Evolutionary conservation across 2,113 vertebrate genomes (phyloP).

Genomic region (Brevimyrus niger): DNA sequence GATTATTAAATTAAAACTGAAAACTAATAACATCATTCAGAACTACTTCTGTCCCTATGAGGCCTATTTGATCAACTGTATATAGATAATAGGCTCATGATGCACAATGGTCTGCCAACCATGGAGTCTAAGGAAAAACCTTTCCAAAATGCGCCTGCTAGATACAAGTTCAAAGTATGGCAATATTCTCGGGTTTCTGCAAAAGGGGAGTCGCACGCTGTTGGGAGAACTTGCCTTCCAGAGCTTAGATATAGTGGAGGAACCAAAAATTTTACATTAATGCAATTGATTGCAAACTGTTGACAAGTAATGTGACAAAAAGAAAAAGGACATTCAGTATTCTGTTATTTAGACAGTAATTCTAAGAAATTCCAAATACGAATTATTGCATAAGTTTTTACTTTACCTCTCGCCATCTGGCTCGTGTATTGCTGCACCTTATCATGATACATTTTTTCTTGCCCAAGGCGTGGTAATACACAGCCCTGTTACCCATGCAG

Average conservation of each 20-base stretch:
- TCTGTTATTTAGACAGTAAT: not conserved
- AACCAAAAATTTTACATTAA: no score
- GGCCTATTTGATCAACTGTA: no score
- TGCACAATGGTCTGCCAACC: no score
- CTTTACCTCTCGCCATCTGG: not conserved
- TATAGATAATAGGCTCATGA: no score
- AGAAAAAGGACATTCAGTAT: not conserved
- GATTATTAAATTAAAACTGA: no score
- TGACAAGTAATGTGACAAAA: not conserved
- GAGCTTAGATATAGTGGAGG: no score
- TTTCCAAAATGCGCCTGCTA: not conserved
- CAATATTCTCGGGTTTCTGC: not conserved
- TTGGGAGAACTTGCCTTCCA: not conserved
- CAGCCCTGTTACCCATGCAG: not conserved
- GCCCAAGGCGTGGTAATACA: not conserved
- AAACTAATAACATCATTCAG: no score
- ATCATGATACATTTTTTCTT: not conserved
- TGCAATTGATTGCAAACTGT: not conserved
- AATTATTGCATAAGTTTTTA: not conserved
- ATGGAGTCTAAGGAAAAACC: no score
- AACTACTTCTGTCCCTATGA: no score
- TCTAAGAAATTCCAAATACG: not conserved
- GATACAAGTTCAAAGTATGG: not conserved
- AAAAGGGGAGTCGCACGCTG: not conserved
- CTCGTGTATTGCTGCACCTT: not conserved